Evolutionary conservation across 2,113 vertebrate species (phyloP), one percentile per base, ranked within the genome.

Genomic region (Peromyscus maniculatus): DNA sequence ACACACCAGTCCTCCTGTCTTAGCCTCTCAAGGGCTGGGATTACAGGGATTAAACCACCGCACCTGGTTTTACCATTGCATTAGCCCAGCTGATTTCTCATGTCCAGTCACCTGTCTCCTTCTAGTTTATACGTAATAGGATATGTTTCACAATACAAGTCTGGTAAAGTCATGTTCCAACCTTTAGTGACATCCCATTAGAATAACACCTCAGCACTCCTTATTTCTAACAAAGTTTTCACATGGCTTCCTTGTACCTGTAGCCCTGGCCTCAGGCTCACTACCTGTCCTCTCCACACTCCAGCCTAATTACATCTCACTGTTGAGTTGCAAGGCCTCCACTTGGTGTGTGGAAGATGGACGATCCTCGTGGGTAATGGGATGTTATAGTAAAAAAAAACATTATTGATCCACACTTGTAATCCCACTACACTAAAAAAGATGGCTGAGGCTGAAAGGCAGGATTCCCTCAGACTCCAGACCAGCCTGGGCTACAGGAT

Each of bases 121-220:
- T 64, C 24, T 43, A 84, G 57, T 64, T 84, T 84, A 43, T 43
- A 43, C 16, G n/a, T 43, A 62, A 67, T 49, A 21, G 39, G 62
- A 87, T 87, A 22, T 46, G 46, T 46, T 21, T 87, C 19, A 91
- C 75, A 93, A 22, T 64, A 87, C 39, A 91, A 64, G 77, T 92
- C 82, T 91, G 72, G n/a, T n/a, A 17, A 36, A 80, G 72, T 77
- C 71, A 90, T 64, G 11, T 49, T 83, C 72, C 3, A 84, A 75
- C 49, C 78, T 72, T 33, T 66, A 83, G 64, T 74, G 39, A 43
- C 26, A 95, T 91, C 33, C 49, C 78, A 26, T 49, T 87, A 89
- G 91, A 94, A 72, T 89, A 64, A 83, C 71, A 24, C 22, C 12
- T 31, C 8, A 87, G n/a, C 67, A 88, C 74, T 15, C 46, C 6